Evolutionary conservation across 2,797 vertebrate species (phyloP).

Genomic region (Tadarida brasiliensis): DNA sequence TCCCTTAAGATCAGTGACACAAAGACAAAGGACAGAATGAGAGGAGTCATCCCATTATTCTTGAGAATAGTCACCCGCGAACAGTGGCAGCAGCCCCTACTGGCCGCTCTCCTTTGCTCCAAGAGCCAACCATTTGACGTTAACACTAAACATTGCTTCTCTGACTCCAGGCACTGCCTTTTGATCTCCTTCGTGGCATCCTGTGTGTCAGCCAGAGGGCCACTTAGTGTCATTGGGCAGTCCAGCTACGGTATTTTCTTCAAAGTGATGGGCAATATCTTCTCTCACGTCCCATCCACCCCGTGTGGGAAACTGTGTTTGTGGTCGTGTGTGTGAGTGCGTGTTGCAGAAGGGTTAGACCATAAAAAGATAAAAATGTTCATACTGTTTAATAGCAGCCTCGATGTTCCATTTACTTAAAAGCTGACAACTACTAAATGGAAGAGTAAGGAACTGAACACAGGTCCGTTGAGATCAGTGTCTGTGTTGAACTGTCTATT

Average conservation of each 20-base stretch:
- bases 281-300: neutral
- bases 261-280: neutral
- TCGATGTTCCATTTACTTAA: neutral
- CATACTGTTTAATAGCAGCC: neutral
- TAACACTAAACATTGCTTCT: neutral
- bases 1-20: neutral
- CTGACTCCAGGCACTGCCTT: neutral
- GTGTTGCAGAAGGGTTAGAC: neutral
- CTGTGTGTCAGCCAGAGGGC: neutral
- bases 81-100: neutral
- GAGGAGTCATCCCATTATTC: neutral
- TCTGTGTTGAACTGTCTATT: neutral
- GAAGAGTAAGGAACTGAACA: neutral
- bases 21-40: neutral
- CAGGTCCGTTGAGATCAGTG: neutral
- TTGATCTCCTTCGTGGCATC: neutral
- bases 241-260: neutral
- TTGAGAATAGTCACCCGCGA: neutral
- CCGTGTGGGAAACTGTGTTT: neutral
- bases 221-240: neutral
- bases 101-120: neutral
- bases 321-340: too few relatives aligned
- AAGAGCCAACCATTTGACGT: neutral
- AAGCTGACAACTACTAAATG: neutral
- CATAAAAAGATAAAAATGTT: neutral